These are phyloP conservation scores for Liposcelis brunnea DNA, from an alignment of 2,888 invertebrate species.

Conservation along the genomic window DNA sequence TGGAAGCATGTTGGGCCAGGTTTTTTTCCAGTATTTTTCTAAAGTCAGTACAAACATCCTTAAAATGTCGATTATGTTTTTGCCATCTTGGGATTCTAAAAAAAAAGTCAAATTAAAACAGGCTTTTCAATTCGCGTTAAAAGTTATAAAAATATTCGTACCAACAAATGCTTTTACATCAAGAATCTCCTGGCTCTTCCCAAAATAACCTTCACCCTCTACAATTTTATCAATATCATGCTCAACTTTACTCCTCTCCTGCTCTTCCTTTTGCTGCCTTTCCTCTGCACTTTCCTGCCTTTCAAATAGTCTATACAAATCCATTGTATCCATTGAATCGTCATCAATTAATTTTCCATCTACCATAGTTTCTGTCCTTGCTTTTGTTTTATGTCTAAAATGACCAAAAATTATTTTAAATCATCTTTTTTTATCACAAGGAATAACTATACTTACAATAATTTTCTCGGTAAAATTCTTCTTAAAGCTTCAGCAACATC, in stretches of 20 bases:
- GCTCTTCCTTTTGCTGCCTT: conserved; percentile 9
- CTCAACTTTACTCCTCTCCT: conserved; percentile 12
- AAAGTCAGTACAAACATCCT: conserved; percentile 40
- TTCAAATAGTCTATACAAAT: conserved; percentile 41
- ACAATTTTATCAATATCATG: conserved; percentile 15
- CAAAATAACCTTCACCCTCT: conserved; percentile 39
- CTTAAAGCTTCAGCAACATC: conserved; percentile 47
- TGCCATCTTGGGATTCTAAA: not conserved
- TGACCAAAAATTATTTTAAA: conserved; percentile 10
- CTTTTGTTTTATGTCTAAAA: conserved; percentile 13
- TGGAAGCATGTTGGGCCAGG: conserved; percentile 45
- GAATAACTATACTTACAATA: conserved; percentile 29
- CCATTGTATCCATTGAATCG: conserved; percentile 42
- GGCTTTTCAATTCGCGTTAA: not conserved
- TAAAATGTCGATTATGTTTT: conserved; percentile 24
- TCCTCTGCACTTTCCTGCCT: conserved; percentile 26
- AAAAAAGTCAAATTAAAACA: not conserved
- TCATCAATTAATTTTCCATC: conserved; percentile 22
- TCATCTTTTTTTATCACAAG: not conserved
- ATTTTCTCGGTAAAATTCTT: conserved; percentile 42
- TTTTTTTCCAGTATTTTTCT: conserved; percentile 39
- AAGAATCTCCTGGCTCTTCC: conserved; percentile 39
- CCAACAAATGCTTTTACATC: conserved; percentile 47
- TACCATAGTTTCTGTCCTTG: not conserved
- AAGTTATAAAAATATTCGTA: conserved; percentile 22